phyloP scores from a whole-genome alignment of 2,797 vertebrate genomes.

The Anas acuta region DNA sequence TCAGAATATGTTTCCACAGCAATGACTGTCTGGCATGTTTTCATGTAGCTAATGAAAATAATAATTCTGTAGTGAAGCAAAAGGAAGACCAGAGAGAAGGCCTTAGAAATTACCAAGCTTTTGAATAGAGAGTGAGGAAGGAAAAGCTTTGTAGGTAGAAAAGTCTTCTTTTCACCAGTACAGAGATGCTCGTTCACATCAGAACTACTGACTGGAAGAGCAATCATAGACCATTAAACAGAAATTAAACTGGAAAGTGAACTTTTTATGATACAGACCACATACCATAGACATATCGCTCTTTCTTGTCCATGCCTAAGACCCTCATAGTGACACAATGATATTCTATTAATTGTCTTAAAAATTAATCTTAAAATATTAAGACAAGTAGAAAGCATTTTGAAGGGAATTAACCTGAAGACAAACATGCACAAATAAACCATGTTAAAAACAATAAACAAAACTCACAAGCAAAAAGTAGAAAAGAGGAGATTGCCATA shows the following conservation, averaged over 20 bases:
- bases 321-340: neutral
- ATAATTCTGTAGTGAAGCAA: constrained; percentile 16
- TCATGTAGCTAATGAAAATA: constrained; percentile 2
- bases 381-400: neutral
- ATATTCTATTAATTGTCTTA: neutral
- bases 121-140: neutral
- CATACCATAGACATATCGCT: neutral
- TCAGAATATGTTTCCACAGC: neutral
- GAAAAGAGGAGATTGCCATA: neutral
- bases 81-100: neutral
- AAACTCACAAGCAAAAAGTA: neutral
- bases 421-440: neutral
- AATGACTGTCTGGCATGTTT: neutral
- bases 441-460: neutral
- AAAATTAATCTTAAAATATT: neutral
- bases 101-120: neutral
- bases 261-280: neutral
- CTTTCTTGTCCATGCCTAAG: neutral
- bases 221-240: neutral
- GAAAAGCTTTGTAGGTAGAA: neutral
- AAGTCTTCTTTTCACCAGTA: neutral
- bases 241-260: neutral
- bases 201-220: neutral
- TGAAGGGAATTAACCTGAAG: neutral
- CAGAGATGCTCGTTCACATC: neutral